phyloP scores from a whole-genome alignment of 2,113 vertebrate species.

The Varanus salvator region DNA sequence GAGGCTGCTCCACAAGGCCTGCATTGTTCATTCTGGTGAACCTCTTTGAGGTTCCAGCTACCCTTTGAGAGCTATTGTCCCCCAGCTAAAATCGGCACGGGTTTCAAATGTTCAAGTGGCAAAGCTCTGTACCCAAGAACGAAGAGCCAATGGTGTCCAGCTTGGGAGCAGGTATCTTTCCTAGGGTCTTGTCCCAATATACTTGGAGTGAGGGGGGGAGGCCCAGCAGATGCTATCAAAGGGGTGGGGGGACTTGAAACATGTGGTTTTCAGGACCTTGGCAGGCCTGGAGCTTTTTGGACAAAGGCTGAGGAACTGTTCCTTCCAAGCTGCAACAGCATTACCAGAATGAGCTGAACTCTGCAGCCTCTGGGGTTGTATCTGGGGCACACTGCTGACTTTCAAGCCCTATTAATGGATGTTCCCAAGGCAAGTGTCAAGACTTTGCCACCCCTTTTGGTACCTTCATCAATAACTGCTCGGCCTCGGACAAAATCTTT shows the following conservation, averaged over 20 bases:
- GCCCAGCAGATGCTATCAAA: background rate
- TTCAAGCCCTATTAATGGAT: background rate
- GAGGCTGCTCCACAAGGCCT: background rate
- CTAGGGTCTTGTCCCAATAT: background rate
- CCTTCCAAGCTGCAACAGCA: background rate
- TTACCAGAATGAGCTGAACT: background rate
- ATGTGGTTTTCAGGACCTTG: no score
- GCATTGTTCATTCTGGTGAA: background rate
- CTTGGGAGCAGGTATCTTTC: no score
- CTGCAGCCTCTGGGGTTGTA: background rate
- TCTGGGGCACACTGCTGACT: background rate
- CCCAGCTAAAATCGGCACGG: background rate
- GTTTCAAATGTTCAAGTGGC: background rate
- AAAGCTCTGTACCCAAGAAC: no score
- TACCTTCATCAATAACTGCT: background rate
- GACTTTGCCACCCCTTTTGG: background rate
- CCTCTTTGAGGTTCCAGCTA: background rate
- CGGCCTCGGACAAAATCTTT: no score
- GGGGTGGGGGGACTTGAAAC: no score
- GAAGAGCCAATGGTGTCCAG: no score
- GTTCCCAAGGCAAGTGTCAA: background rate
- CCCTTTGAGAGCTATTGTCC: background rate
- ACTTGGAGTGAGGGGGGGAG: background rate
- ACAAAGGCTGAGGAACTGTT: background rate
- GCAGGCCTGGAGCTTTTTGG: background rate